Conservation (phyloP, 1,140 invertebrate species). For the Dolichoris vasculosae region DNA sequence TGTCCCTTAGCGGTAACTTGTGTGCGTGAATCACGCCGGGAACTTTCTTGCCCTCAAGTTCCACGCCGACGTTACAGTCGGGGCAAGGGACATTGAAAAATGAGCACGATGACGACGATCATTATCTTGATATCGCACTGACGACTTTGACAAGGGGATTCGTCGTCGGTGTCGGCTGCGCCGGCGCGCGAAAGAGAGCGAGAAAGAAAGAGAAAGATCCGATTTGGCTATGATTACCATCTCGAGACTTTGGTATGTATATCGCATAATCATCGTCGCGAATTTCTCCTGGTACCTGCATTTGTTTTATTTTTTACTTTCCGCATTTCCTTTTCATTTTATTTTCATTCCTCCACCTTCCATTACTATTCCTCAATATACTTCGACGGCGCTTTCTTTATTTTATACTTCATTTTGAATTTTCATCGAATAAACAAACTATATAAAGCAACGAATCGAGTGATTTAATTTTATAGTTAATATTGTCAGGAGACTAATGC, state of each 20-base stretch:
- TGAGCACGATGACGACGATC: constrained; percentile 61
- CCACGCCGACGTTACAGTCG: constrained; percentile 26
- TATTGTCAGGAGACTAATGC: not conserved
- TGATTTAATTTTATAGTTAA: not conserved
- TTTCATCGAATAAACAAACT: not conserved
- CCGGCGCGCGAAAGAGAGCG: not conserved
- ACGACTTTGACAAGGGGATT: constrained; percentile 51
- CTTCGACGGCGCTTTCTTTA: not conserved
- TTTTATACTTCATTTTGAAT: not conserved
- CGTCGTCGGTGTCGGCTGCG: not conserved
- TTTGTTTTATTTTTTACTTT: not conserved
- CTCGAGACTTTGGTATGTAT: constrained; percentile 14
- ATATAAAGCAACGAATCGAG: not conserved
- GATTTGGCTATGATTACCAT: constrained; percentile 47
- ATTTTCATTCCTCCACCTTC: not conserved
- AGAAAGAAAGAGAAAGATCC: not conserved
- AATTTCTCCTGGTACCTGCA: not conserved
- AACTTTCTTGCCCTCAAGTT: constrained; percentile 48
- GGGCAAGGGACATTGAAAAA: constrained; percentile 61
- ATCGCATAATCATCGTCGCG: constrained; percentile 41
- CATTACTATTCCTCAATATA: not conserved
- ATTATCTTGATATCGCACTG: constrained; percentile 58
- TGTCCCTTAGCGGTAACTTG: not conserved
- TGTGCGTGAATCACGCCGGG: not conserved
- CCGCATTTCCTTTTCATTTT: not conserved